Conservation (phyloP, 2,888 invertebrate species). For the Baccha elongata region DNA sequence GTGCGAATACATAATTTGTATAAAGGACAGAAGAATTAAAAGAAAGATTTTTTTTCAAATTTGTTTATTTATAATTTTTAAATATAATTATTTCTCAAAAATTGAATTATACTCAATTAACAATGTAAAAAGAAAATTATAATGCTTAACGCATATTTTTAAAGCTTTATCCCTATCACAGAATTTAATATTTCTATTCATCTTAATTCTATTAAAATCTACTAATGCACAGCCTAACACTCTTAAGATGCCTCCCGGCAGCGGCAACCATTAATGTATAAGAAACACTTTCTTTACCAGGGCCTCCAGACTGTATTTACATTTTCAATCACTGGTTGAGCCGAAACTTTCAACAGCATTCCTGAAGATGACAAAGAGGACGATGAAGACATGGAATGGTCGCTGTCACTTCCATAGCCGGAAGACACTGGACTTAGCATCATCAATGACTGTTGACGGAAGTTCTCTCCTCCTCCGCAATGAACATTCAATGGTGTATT, state of each 20-base stretch:
- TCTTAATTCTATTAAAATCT: constrained; percentile 65
- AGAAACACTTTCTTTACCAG: constrained; percentile 76
- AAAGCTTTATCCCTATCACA: constrained; percentile 80
- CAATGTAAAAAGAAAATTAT: constrained; percentile 10
- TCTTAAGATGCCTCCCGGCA: constrained; percentile 25
- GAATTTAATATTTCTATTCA: constrained; percentile 70
- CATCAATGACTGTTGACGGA: constrained; percentile 22
- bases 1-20: too few species aligned
- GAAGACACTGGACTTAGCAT: constrained; percentile 80
- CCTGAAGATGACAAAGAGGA: constrained; percentile 27
- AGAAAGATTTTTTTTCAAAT: neutral
- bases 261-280: neutral
- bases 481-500: constrained; percentile 45
- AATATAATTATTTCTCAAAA: constrained; percentile 8
- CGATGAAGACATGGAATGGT: constrained; percentile 74
- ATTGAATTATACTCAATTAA: too few species aligned
- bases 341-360: constrained; percentile 75
- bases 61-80: constrained; percentile 2
- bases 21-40: neutral
- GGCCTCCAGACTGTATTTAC: constrained; percentile 79
- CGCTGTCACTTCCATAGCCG: constrained; percentile 81
- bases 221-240: constrained; percentile 69
- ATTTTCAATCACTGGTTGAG: constrained; percentile 12
- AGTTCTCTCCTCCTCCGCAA: constrained; percentile 26
- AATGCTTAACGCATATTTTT: constrained; percentile 40